Evolutionary conservation across 2,888 invertebrate species (phyloP).

Genomic region (Hemicrepidius hirtus): DNA sequence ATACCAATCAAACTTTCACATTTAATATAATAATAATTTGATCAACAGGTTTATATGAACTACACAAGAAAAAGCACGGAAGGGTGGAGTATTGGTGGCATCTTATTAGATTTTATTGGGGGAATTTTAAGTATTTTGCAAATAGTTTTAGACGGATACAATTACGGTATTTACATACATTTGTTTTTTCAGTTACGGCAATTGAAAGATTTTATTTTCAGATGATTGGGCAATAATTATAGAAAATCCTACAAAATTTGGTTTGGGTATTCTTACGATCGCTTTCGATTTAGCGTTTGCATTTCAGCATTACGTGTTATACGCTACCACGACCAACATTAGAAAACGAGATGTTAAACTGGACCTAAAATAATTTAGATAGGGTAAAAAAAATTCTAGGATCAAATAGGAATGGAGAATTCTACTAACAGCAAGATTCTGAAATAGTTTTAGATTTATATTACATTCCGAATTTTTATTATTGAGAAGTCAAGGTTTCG

Average conservation of each 20-base stretch:
- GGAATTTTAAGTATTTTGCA: conserved; percentile 95
- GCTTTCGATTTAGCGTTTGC: conserved; percentile 47
- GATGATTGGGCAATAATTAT: conserved; percentile 47
- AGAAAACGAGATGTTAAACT: no score
- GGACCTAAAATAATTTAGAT: no score
- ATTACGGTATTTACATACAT: conserved; percentile 80
- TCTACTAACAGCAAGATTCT: no score
- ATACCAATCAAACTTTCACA: no score
- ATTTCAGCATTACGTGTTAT: conserved; percentile 48
- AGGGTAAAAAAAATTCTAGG: no score
- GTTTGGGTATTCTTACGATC: conserved; percentile 48
- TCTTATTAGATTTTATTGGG: conserved; percentile 96
- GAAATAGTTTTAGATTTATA: no score
- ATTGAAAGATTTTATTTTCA: no score
- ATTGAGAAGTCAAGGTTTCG: no score
- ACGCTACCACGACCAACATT: neutral
- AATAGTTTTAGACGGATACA: conserved; percentile 95
- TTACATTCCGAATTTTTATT: no score
- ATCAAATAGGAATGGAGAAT: no score
- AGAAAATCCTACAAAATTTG: conserved; percentile 52
- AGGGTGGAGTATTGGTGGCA: conserved; percentile 99
- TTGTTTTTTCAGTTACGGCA: no score
- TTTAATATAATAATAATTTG: neutral
- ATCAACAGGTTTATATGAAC: conserved; percentile 92
- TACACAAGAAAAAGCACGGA: conserved; percentile 95